Percentiles rank a stretch among this genome's conserved stretches.
Conservation (phyloP, 2,797 vertebrate genomes). For the Scleropages formosus region DNA sequence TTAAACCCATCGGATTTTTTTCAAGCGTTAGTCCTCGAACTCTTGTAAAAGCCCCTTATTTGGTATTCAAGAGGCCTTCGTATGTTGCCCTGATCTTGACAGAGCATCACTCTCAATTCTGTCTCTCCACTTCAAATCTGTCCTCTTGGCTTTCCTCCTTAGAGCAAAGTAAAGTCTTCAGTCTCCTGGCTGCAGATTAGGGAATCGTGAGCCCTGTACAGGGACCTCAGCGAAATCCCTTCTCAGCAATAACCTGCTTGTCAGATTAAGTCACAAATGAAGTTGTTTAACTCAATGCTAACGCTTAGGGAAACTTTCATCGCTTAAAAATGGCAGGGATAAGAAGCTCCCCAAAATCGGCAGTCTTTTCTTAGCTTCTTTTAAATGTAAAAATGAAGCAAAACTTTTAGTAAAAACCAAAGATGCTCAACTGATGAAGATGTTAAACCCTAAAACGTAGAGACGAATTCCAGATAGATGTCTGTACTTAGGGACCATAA, state of each 20-base stretch:
- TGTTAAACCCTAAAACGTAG: too few relatives aligned
- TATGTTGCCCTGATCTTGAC: not conserved
- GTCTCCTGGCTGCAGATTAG: not conserved
- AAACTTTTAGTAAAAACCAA: not conserved
- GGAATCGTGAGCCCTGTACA: not conserved
- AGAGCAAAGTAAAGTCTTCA: constrained; percentile 20
- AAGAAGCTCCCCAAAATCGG: not conserved
- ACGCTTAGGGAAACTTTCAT: not conserved
- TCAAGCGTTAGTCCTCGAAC: constrained; percentile 16
- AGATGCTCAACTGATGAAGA: too few relatives aligned
- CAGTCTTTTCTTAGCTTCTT: not conserved
- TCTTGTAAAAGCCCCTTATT: constrained; percentile 12
- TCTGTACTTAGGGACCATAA: too few relatives aligned
- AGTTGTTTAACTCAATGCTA: not conserved
- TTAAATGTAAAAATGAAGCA: not conserved
- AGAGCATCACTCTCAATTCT: not conserved
- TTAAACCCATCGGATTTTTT: constrained; percentile 11
- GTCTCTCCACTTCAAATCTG: not conserved
- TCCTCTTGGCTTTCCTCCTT: constrained; percentile 15
- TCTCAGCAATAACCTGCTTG: not conserved
- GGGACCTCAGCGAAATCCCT: constrained; percentile 2
- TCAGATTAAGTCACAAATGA: not conserved
- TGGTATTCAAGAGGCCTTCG: not conserved
- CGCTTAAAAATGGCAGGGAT: not conserved
- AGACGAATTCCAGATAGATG: too few relatives aligned